Base-by-base conservation (phyloP, 2,797 vertebrate genomes). In the Tympanoctomys barrerae region DNA sequence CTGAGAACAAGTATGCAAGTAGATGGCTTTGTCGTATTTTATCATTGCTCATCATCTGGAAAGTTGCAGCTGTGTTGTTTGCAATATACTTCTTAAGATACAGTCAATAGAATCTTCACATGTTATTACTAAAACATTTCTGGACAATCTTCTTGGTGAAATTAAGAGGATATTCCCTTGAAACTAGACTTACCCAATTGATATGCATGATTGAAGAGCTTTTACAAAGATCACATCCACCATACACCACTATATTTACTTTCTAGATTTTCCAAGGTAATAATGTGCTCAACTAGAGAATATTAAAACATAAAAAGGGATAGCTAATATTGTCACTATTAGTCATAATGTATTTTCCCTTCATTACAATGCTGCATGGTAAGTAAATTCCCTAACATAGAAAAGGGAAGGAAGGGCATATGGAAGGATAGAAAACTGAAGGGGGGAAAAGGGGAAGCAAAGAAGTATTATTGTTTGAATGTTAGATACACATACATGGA, bases 131-230 rank as follows among this genome's bases (percentile, higher is more conserved):
- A 57, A 75, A 19, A 0, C 36, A 36, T 24, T 7, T 26, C 73
- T 86, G 59, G n/a, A 66, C 2, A 61, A 87, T 71, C 24, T 57
- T 7, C 68, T 89, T 91, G 31, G 33, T 91, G 64, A 84, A 96
- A 94, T 62, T 70, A 31, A 73, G 7, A 90, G 6, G 1, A 31
- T 4, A 2, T 82, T 81, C 19, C 26, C 26, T 8, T 78, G 52
- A 88, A 18, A n/a, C 33, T 52, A 86, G 36, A 73, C 49, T 91
- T 42, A 83, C 33, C 10, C 70, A 19, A 1, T 14, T 75, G 33
- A 39, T 42, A 6, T 46, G 14, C 13, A 94, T 81, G 52, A 81
- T 42, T 83, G 33, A 78, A 79, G 42, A 84, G 81, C 62, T 12
- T 77, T 83, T n/a, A 68, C 9, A 36, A 46, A 64, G 16, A 84